A percentile compares a stretch with the other conserved stretches of the same genome.
phyloP scores from a whole-genome alignment of 2,113 vertebrate genomes.

The Xiphorhynchus elegans region DNA sequence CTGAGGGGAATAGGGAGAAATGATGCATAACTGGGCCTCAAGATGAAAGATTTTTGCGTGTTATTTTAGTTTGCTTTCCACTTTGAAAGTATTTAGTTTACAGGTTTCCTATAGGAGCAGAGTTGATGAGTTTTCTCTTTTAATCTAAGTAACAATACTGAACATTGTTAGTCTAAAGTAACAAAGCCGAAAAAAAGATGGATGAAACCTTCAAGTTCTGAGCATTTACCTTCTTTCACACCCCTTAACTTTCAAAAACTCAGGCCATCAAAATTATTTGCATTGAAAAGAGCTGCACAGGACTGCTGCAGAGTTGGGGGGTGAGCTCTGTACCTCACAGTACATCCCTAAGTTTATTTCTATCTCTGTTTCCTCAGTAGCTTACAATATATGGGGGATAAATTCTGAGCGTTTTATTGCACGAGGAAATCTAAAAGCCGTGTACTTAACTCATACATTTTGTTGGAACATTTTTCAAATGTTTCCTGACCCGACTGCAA shows the following conservation, averaged over 20 bases:
- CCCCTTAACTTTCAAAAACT: neutral
- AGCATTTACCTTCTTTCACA: neutral
- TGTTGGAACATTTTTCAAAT: neutral
- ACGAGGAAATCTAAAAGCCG: neutral
- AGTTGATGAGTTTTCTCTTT: neutral
- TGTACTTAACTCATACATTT: neutral
- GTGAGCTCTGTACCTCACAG: neutral
- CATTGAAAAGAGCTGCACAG: neutral
- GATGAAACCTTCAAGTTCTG: neutral
- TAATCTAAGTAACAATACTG: neutral
- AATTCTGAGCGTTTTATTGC: neutral
- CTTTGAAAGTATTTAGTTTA: neutral
- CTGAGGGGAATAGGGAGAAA: neutral
- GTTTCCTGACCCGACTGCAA: neutral
- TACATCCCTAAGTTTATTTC: neutral
- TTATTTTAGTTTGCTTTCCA: neutral
- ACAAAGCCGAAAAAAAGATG: neutral
- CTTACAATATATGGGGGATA: neutral
- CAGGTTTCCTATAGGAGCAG: neutral
- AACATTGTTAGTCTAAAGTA: neutral
- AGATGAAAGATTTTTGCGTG: neutral
- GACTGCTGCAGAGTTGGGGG: neutral
- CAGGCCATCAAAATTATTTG: neutral
- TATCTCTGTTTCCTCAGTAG: slow-evolving; percentile 5
- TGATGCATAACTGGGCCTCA: neutral